Evolutionary conservation across 2,888 invertebrate species (phyloP), one percentile per base, ranked within the genome.

Genomic region (Dichetophora obliterata): DNA sequence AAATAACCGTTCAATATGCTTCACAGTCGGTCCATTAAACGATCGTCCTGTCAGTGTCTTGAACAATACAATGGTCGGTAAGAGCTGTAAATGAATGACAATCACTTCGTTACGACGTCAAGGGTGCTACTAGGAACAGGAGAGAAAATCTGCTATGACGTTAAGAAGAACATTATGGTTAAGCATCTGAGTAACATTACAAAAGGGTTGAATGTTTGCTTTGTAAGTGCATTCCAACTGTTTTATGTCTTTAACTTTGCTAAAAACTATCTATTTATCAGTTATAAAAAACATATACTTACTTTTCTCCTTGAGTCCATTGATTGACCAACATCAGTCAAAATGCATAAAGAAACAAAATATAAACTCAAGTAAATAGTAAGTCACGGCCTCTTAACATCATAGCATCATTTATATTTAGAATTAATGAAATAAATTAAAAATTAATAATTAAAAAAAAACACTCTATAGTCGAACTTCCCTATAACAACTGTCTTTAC

Each of bases 1-100:
- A 70, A 70, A 59, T 71, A 68, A 68, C 68, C 24, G 59, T 54
- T 71, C 59, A 34, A 54, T 57, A 59, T 57, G 59, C 16, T 68
- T 24, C 16, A 24, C 50, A 71, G 19, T 57, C 57, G 37, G 57
- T 71, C 31, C 57, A 59, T 71, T 71, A 71, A 71, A 71, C 57
- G 59, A 37, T 57, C 37, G 57, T 59, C 19, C 59, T 57, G 37
- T 50, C 14, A 6, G 37, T 52, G 22, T 69, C 24, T 52, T 54
- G 52, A 50, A 31, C 27, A 31, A 1, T 68, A 6, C 19, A 8
- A 48, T 48, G 19, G 19, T 22, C 24, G 14, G 14, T 59, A 24
- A n/a, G 57, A 59, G 57, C 57, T 22, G 57, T 27, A 27, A 22
- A 59, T 27, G 27, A 27, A 22, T 14, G 19, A 8, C 22, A 27